phyloP scores from a whole-genome alignment of 2,888 invertebrate genomes.

The Trilocha varians region DNA sequence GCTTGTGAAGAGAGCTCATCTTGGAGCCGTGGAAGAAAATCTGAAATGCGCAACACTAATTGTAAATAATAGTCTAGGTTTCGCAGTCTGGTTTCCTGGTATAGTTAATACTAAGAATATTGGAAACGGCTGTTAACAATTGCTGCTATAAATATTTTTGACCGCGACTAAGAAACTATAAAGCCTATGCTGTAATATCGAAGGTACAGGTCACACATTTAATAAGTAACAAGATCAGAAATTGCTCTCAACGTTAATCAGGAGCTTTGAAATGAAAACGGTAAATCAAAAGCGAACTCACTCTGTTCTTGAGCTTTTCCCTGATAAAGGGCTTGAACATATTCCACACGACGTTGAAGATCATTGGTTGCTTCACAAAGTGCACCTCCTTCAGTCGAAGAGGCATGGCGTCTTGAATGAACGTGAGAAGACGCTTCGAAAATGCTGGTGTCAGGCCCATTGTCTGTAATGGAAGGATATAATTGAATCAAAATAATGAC shows the following conservation, averaged over 20 bases:
- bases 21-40: slow-evolving; percentile 88
- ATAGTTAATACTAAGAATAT: no score
- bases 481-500: no score
- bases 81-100: no score
- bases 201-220: no score
- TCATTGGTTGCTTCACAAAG: slow-evolving; percentile 87
- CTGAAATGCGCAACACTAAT: no score
- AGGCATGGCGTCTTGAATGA: slow-evolving; percentile 92
- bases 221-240: no score
- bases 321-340: slow-evolving; percentile 88
- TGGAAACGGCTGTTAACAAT: no score
- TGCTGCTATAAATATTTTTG: no score
- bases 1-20: slow-evolving; percentile 83
- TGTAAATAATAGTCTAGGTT: no score
- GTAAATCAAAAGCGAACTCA: slow-evolving; percentile 47
- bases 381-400: slow-evolving; percentile 88
- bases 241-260: neutral
- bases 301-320: slow-evolving; percentile 83
- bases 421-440: slow-evolving; percentile 82
- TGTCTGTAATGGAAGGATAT: slow-evolving; percentile 46
- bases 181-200: no score
- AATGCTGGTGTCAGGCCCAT: slow-evolving; percentile 81
- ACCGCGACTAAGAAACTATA: no score
- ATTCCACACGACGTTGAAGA: slow-evolving; percentile 88
- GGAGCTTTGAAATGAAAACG: neutral